These are phyloP conservation scores for Loxodonta africana DNA, from an alignment of 2,113 vertebrate species.

Conservation along the genomic window DNA sequence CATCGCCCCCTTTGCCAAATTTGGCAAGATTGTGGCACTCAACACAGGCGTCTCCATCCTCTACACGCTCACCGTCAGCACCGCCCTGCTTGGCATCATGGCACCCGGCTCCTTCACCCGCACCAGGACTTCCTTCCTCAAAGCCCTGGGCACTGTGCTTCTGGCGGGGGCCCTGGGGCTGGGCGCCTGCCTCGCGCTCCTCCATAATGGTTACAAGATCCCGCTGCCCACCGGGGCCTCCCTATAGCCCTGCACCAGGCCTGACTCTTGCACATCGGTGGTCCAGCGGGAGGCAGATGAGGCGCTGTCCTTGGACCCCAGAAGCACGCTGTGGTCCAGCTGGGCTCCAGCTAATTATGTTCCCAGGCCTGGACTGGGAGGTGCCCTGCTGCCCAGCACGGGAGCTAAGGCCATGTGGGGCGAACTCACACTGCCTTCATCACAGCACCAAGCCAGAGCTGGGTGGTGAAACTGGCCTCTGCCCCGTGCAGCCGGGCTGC, in stretches of 20 bases:
- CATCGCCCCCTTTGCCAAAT: slow-evolving; percentile 98
- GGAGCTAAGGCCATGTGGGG: neutral
- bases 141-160: slow-evolving; percentile 91
- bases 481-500: neutral
- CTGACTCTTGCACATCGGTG: slow-evolving; percentile 77
- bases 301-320: slow-evolving; percentile 52
- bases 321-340: slow-evolving; percentile 82
- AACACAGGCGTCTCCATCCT: slow-evolving; percentile 96
- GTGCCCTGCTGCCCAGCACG: fast-evolving
- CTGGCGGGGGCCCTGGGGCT: slow-evolving; percentile 86
- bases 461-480: neutral
- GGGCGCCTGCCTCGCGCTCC: slow-evolving; percentile 90
- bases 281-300: neutral
- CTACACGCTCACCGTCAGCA: slow-evolving; percentile 96
- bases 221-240: slow-evolving; percentile 85
- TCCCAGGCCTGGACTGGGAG: slow-evolving; percentile 16
- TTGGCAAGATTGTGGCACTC: slow-evolving; percentile 98
- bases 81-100: slow-evolving; percentile 94
- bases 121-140: slow-evolving; percentile 93
- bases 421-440: neutral
- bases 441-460: neutral
- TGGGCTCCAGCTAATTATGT: slow-evolving; percentile 73
- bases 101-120: slow-evolving; percentile 93
- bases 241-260: slow-evolving; percentile 82
- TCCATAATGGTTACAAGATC: slow-evolving; percentile 87